A percentile compares a stretch with the other conserved stretches of the same genome.
Evolutionary conservation across 2,888 invertebrate genomes (phyloP).

Genomic region (Eurytoma californica): DNA sequence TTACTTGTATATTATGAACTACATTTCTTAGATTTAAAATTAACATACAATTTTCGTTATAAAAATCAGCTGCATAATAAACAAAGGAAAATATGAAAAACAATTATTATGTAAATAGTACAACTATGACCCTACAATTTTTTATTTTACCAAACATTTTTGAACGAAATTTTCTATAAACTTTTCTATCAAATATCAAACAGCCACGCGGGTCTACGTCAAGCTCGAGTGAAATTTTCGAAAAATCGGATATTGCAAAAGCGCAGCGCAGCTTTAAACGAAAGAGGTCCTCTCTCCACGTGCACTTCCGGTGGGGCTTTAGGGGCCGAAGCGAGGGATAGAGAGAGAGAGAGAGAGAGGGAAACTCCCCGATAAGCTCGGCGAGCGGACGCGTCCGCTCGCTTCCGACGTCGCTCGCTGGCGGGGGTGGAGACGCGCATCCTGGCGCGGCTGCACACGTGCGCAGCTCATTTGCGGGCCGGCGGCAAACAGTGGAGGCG

Average conservation of each 20-base stretch:
- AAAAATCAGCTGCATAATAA: too few relatives aligned
- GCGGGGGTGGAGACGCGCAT: neutral
- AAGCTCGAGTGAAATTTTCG: neutral
- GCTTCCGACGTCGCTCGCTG: neutral
- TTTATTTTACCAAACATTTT: too few relatives aligned
- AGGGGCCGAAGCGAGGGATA: neutral
- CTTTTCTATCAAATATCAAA: neutral
- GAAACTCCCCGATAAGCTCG: constrained; percentile 14
- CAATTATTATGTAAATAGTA: too few relatives aligned
- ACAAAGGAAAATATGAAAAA: too few relatives aligned
- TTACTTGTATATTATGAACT: too few relatives aligned
- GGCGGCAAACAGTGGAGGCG: constrained; percentile 28
- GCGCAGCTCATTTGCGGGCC: constrained; percentile 21
- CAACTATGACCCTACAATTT: too few relatives aligned
- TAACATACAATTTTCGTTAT: too few relatives aligned
- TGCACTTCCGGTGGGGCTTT: neutral
- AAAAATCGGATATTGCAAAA: neutral
- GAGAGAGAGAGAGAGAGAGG: neutral
- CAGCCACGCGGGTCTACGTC: neutral
- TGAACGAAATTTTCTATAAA: neutral
- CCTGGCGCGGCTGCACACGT: neutral
- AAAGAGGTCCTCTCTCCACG: neutral
- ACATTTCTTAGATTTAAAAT: too few relatives aligned
- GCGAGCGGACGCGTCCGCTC: neutral
- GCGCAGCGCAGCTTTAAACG: neutral